Base-by-base conservation (phyloP, 2,113 vertebrate genomes). In the Macrotis lagotis region DNA sequence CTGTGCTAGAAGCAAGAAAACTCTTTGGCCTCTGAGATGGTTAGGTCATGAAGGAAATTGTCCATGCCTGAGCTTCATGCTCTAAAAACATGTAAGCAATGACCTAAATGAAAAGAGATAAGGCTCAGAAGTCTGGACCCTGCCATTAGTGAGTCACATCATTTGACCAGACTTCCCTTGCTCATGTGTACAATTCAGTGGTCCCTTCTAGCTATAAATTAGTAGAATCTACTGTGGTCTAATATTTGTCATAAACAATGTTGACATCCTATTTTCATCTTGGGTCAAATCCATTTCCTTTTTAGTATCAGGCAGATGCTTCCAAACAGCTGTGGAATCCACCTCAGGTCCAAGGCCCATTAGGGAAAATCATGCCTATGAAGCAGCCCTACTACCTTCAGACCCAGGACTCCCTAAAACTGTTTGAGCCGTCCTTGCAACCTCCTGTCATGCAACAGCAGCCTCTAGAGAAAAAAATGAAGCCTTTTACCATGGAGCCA, bases 391-490 rank as follows among this genome's bases (percentile, higher is more conserved):
- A 99, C 97, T 99, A 99, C 98, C 99, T 99, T 98, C 99, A 98
- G 96, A 96, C 99, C 92, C 99, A 99, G 98, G 99, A 99, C 89
- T 98, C 99, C 91, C 98, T 99, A 92, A 99, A 99, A 97, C 98
- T 99, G 94, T 99, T 99, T 96, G 99, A 99, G 98, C 99, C 99
- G 97, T 98, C 98, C 50, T 96, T 99, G 96, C 98, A 99, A 97
- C 97, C 98, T 94, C 98, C 98, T 0, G 98, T 99, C 91, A 97
- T 98, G 98, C 99, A 99, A 98, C 98, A 99, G 44, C 99, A 98
- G 97, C 99, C 99, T 97, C 98, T 99, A 96, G 99, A 99, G 98
- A 99, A 99, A 98, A 99, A 99, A 98, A 98, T 99, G 98, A 99
- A 99, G 98, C 98, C 98, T 99, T 99, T 99, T 96, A 99, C 99